Evolutionary conservation across 2,888 invertebrate genomes (phyloP).

Genomic region (Phengaris arion): DNA sequence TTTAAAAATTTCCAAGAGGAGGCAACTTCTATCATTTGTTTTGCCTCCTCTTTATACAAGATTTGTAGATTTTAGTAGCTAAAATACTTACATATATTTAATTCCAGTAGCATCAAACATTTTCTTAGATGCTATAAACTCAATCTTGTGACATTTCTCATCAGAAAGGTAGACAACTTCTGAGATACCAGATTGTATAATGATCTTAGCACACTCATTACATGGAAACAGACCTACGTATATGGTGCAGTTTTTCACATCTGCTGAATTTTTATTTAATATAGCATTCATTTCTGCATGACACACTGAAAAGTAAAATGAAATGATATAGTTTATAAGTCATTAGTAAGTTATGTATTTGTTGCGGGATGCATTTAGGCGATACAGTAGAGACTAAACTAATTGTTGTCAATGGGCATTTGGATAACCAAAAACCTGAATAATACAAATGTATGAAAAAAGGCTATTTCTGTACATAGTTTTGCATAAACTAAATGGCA

Average conservation of each 20-base stretch:
- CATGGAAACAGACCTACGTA: slow-evolving; percentile 97
- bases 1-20: no score
- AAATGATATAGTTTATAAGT: neutral
- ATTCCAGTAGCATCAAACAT: slow-evolving; percentile 91
- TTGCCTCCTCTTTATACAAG: no score
- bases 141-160: slow-evolving; percentile 84
- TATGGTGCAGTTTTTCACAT: slow-evolving; percentile 88
- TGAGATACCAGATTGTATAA: slow-evolving; percentile 94
- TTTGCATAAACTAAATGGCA: no score
- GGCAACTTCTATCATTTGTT: no score
- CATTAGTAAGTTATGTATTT: neutral
- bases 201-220: slow-evolving; percentile 98
- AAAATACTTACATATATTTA: slow-evolving; percentile 77
- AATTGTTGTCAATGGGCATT: no score
- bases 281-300: slow-evolving; percentile 99
- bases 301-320: slow-evolving; percentile 84
- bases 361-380: neutral
- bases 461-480: no score
- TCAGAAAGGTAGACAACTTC: slow-evolving; percentile 90
- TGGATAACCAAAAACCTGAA: no score
- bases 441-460: no score
- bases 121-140: slow-evolving; percentile 86
- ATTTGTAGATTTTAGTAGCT: no score
- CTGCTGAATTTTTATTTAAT: slow-evolving; percentile 90
- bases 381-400: no score